Conservation (phyloP, 2,888 invertebrate genomes). For the Heliconius ethilla region DNA sequence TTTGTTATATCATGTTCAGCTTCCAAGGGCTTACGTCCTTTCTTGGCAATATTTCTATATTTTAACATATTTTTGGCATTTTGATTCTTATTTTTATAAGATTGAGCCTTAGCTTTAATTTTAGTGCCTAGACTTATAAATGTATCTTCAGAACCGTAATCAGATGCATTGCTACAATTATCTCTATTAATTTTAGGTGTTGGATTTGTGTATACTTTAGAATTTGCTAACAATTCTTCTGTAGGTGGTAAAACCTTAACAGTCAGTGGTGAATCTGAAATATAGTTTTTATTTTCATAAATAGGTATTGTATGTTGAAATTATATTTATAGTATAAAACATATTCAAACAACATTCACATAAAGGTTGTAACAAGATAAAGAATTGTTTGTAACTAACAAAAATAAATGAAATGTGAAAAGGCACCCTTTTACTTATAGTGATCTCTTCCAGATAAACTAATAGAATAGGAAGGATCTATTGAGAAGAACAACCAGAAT, state of each 20-base stretch:
- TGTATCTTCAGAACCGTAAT: conserved; percentile 78
- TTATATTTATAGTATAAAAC: neutral
- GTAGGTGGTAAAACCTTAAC: conserved; percentile 72
- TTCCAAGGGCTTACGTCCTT: conserved; percentile 63
- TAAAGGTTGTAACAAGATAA: no score
- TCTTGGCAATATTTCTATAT: conserved; percentile 66
- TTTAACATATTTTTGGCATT: conserved; percentile 66
- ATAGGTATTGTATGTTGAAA: neutral
- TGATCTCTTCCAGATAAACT: no score
- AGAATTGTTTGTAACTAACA: no score
- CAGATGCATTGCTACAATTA: conserved; percentile 73
- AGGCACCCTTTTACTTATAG: no score
- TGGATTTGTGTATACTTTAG: conserved; percentile 52
- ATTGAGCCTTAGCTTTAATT: conserved; percentile 78
- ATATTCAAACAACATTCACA: no score
- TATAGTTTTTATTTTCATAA: neutral
- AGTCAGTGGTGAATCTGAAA: conserved; percentile 61
- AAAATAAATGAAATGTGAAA: no score
- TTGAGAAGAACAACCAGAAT: no score
- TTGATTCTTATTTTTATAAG: conserved; percentile 60
- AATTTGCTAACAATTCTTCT: conserved; percentile 60
- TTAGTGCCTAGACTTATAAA: conserved; percentile 77
- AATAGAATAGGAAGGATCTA: no score
- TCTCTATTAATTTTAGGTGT: conserved; percentile 56
- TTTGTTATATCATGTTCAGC: conserved; percentile 53